Percentiles rank a stretch among this genome's conserved stretches.
phyloP scores from a whole-genome alignment of 1,140 invertebrate species.

The Drosophila sechellia region DNA sequence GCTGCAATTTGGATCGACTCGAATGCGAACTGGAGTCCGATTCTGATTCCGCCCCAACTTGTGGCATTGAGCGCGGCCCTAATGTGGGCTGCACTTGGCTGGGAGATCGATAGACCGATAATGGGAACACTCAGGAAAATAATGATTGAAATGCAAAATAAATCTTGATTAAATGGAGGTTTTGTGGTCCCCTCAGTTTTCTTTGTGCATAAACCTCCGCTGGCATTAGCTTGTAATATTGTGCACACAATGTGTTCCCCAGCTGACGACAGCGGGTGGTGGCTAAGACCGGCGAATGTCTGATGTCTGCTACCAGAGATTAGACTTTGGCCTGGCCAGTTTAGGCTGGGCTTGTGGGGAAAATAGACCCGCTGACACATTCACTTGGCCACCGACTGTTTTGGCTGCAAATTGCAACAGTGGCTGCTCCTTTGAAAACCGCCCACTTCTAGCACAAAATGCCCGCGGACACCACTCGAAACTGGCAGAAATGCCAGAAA shows the following conservation, averaged over 20 bases:
- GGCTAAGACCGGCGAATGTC: conserved; percentile 2
- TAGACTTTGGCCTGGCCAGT: conserved; percentile 25
- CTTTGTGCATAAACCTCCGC: conserved; percentile 12
- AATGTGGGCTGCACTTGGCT: conserved; percentile 59
- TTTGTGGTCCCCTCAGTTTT: background rate
- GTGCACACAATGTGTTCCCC: conserved; percentile 41
- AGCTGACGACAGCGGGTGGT: conserved; percentile 64
- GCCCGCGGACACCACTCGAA: conserved; percentile 37
- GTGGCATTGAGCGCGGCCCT: conserved; percentile 74
- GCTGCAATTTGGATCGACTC: conserved; percentile 40
- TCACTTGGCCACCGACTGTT: conserved; percentile 63
- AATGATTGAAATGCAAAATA: background rate
- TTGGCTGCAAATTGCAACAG: conserved; percentile 52
- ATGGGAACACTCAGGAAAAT: conserved; percentile 6
- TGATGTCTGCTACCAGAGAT: conserved; percentile 24
- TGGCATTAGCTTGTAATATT: conserved; percentile 28
- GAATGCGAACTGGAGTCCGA: conserved; percentile 11
- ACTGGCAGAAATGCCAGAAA: conserved; percentile 40
- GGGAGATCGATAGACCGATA: conserved; percentile 58
- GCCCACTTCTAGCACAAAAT: conserved; percentile 44
- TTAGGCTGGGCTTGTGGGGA: conserved; percentile 20
- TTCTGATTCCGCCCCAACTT: conserved; percentile 21
- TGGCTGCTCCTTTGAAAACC: conserved; percentile 41
- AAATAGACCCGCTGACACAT: conserved; percentile 66
- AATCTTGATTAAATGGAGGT: no score